phyloP scores from a whole-genome alignment of 2,888 invertebrate species.

The Aphodius sticticus region DNA sequence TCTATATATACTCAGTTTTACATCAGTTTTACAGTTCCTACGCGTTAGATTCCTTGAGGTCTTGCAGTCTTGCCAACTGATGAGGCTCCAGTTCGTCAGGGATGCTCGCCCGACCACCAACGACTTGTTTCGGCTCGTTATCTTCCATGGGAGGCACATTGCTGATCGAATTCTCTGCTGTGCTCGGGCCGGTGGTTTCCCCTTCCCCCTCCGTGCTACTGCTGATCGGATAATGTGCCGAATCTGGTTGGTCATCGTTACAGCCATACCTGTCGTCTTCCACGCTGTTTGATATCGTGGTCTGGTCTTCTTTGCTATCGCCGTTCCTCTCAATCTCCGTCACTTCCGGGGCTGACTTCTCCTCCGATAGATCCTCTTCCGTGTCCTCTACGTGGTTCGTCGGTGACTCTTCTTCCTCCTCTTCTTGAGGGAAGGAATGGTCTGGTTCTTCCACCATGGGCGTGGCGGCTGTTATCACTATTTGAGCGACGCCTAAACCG shows the following conservation, averaged over 20 bases:
- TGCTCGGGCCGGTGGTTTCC: constrained; percentile 69
- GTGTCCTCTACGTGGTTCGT: constrained; percentile 48
- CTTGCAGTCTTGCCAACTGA: constrained; percentile 86
- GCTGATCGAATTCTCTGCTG: constrained; percentile 69
- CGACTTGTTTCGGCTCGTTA: constrained; percentile 71
- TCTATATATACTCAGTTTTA: constrained; percentile 9
- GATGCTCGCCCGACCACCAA: constrained; percentile 82
- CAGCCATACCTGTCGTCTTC: constrained; percentile 55
- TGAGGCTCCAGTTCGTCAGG: constrained; percentile 90
- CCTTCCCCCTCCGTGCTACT: constrained; percentile 75
- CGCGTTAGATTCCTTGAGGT: constrained; percentile 91
- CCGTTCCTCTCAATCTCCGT: constrained; percentile 42
- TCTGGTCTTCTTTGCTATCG: constrained; percentile 34
- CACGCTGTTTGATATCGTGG: constrained; percentile 26
- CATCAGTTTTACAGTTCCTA: constrained; percentile 58
- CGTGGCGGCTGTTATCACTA: constrained; percentile 93
- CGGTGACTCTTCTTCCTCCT: constrained; percentile 51
- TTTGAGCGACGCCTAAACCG: constrained; percentile 85
- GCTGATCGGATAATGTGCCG: constrained; percentile 68
- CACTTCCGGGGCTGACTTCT: constrained; percentile 42
- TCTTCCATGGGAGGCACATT: constrained; percentile 54
- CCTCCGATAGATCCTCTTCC: constrained; percentile 42
- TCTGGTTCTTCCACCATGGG: constrained; percentile 90
- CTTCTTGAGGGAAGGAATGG: constrained; percentile 76
- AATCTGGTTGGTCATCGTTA: constrained; percentile 66